phyloP scores from a whole-genome alignment of 2,797 vertebrate genomes.

The Erethizon dorsatum region DNA sequence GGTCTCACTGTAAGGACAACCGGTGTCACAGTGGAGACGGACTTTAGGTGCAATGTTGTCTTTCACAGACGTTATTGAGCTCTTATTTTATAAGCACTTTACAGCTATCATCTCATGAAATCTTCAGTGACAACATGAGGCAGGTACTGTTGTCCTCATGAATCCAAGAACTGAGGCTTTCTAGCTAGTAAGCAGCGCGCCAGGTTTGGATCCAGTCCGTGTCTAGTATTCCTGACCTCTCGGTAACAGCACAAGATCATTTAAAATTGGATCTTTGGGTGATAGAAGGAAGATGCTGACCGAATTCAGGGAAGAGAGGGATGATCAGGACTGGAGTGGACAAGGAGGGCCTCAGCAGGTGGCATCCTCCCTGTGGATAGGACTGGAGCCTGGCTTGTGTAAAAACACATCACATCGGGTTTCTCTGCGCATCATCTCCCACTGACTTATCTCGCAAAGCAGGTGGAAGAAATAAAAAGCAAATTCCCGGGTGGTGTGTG shows the following conservation, averaged over 20 bases:
- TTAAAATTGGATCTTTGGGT: neutral
- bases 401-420: neutral
- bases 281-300: neutral
- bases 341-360: neutral
- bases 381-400: neutral
- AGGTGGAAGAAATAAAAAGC: neutral
- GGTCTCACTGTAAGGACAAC: neutral
- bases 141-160: neutral
- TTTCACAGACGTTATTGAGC: neutral
- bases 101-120: neutral
- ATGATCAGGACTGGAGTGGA: neutral
- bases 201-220: neutral
- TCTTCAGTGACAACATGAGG: neutral
- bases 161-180: neutral
- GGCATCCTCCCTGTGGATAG: neutral
- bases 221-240: neutral
- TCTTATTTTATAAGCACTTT: neutral
- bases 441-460: constrained; percentile 17
- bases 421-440: neutral
- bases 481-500: neutral
- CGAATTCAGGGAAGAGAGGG: neutral
- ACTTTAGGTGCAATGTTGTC: neutral
- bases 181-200: neutral
- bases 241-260: neutral
- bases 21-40: neutral